Percentiles rank a stretch among this genome's conserved stretches.
Conservation (phyloP, 2,888 invertebrate genomes). For the Lasius platythorax region DNA sequence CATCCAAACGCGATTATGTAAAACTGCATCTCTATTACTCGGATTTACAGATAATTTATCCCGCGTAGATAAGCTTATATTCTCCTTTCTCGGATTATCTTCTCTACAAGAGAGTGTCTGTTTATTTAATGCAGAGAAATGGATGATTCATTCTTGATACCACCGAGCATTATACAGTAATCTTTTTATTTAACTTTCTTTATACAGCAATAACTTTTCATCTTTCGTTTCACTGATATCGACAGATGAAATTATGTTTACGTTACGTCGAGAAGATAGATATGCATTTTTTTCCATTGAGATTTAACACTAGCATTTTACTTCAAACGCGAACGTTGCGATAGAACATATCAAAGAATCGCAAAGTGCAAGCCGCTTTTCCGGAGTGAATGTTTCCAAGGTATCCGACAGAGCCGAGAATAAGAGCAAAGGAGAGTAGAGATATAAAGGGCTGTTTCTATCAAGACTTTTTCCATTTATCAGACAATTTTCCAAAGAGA, state of each 20-base stretch:
- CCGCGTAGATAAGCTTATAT: neutral
- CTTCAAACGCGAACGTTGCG: constrained; percentile 9
- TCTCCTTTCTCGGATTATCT: neutral
- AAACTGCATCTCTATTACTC: constrained; percentile 1
- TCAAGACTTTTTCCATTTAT: constrained; percentile 37
- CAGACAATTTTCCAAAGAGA: constrained; percentile 28
- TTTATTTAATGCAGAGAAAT: neutral
- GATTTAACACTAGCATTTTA: neutral
- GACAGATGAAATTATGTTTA: constrained; percentile 7
- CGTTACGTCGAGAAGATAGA: neutral
- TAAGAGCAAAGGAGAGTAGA: neutral
- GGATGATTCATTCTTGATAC: neutral
- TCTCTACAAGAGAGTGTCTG: neutral
- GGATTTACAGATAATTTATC: neutral
- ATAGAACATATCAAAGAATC: constrained; percentile 30
- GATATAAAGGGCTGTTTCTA: constrained; percentile 5
- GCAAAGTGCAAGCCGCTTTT: neutral
- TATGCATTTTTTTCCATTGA: neutral
- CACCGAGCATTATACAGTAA: neutral
- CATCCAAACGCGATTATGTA: neutral
- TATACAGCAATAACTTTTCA: neutral
- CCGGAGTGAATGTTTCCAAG: constrained; percentile 10
- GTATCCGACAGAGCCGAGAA: neutral
- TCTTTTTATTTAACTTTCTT: neutral
- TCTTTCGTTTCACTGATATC: neutral